phyloP scores from a whole-genome alignment of 2,797 vertebrate species.

The Ctenosaura bakeri region DNA sequence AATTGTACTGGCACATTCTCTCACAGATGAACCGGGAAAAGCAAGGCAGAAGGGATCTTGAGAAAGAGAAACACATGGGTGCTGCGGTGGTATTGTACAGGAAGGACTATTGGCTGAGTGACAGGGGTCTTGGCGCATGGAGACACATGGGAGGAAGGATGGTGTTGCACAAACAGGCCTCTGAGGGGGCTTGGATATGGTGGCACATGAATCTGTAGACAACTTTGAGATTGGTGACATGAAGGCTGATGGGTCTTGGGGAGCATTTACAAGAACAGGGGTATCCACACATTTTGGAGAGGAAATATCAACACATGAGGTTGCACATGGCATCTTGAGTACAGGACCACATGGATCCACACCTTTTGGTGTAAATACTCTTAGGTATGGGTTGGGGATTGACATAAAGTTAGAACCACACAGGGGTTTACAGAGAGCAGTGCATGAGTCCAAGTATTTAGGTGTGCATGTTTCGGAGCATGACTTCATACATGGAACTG shows the following conservation, averaged over 20 bases:
- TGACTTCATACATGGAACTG: rapidly evolving
- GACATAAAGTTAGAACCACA: background rate
- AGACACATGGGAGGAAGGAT: background rate
- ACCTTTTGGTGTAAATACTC: rapidly evolving
- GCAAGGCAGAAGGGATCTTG: too few relatives aligned
- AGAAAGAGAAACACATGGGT: background rate
- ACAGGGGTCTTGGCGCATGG: too few relatives aligned
- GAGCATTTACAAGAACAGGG: rapidly evolving
- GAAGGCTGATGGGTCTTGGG: rapidly evolving
- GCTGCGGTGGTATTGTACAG: too few relatives aligned
- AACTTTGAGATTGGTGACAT: rapidly evolving
- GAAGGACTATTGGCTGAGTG: background rate
- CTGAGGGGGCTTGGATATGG: background rate
- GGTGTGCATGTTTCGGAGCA: background rate
- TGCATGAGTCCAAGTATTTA: too few relatives aligned
- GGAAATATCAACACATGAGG: rapidly evolving
- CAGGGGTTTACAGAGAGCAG: rapidly evolving
- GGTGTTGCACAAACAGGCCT: too few relatives aligned
- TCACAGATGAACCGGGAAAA: background rate
- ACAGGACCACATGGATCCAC: too few relatives aligned
- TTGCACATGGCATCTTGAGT: too few relatives aligned
- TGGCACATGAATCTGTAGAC: rapidly evolving
- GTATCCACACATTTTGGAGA: background rate
- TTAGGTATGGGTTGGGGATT: too few relatives aligned
- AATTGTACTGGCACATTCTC: background rate